These are phyloP conservation scores for Egretta garzetta DNA, from an alignment of 2,113 vertebrate species.

Conservation along the genomic window DNA sequence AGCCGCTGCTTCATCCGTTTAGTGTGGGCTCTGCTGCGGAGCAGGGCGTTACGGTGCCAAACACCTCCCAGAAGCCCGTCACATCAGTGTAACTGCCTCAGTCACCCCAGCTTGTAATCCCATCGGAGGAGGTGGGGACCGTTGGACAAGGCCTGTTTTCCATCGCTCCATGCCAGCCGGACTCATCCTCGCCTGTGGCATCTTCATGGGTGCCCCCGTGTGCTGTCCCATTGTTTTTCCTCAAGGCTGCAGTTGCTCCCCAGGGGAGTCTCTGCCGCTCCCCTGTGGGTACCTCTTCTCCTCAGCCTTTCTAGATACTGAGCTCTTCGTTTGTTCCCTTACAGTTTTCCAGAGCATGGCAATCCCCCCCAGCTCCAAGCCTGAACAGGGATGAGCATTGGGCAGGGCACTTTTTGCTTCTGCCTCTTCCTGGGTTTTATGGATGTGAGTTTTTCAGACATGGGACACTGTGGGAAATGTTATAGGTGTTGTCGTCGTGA, in stretches of 20 bases:
- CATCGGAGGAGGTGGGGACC: background rate
- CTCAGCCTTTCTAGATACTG: background rate
- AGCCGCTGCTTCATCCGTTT: background rate
- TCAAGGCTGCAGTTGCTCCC: background rate
- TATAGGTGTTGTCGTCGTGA: background rate
- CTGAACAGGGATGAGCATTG: background rate
- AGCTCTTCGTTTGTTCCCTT: no score
- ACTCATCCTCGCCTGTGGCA: background rate
- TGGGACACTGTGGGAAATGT: background rate
- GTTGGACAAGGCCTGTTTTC: background rate
- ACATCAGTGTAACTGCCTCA: background rate
- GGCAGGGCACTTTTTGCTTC: background rate
- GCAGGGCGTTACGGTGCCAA: background rate
- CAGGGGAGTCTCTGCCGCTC: background rate
- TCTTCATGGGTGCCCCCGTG: accelerated
- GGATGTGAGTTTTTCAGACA: background rate
- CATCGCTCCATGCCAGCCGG: background rate
- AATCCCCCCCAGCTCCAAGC: background rate
- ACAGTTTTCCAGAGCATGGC: background rate
- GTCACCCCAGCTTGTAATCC: background rate
- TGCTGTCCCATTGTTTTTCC: background rate
- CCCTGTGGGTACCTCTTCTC: background rate
- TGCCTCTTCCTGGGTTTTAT: background rate
- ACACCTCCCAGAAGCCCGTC: background rate
- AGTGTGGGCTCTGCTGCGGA: background rate